These are phyloP conservation scores for Vidua chalybeata DNA, from an alignment of 2,113 vertebrate genomes.

Conservation along the genomic window DNA sequence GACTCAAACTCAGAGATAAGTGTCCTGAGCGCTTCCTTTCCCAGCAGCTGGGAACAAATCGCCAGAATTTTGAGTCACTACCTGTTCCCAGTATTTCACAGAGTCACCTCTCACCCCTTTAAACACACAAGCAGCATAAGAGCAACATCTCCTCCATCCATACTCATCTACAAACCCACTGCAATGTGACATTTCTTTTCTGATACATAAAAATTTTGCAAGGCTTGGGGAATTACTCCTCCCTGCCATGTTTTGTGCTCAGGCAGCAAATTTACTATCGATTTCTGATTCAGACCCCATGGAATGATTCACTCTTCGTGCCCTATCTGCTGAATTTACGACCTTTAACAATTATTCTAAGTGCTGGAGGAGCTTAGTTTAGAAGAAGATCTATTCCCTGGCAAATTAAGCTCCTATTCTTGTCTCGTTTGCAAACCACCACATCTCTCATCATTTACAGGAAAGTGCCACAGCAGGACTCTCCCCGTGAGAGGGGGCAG, in stretches of 20 bases:
- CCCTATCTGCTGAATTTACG: constrained; percentile 51
- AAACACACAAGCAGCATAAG: neutral
- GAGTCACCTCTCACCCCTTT: neutral
- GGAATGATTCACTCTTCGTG: constrained; percentile 52
- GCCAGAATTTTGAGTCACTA: neutral
- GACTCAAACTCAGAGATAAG: constrained; percentile 1
- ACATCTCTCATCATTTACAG: neutral
- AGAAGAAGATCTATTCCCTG: constrained; percentile 45
- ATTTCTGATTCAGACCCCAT: constrained; percentile 64
- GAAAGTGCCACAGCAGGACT: neutral
- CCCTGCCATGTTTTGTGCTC: constrained; percentile 50
- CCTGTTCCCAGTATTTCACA: neutral
- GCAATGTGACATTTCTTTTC: neutral
- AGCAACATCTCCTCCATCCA: neutral
- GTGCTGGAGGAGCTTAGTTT: constrained; percentile 50
- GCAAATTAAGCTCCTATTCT: constrained; percentile 53
- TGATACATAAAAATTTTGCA: constrained; percentile 33
- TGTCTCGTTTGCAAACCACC: neutral
- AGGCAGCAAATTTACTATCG: constrained; percentile 71
- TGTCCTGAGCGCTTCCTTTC: neutral
- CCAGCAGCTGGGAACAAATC: neutral
- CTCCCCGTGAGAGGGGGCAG: neutral
- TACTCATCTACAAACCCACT: neutral
- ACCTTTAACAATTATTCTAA: constrained; percentile 69
- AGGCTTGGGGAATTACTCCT: constrained; percentile 42